Percentiles rank a stretch among this genome's conserved stretches.
These are phyloP conservation scores for Pontoporia blainvillei DNA, from an alignment of 2,113 vertebrate genomes.

Conservation along the genomic window DNA sequence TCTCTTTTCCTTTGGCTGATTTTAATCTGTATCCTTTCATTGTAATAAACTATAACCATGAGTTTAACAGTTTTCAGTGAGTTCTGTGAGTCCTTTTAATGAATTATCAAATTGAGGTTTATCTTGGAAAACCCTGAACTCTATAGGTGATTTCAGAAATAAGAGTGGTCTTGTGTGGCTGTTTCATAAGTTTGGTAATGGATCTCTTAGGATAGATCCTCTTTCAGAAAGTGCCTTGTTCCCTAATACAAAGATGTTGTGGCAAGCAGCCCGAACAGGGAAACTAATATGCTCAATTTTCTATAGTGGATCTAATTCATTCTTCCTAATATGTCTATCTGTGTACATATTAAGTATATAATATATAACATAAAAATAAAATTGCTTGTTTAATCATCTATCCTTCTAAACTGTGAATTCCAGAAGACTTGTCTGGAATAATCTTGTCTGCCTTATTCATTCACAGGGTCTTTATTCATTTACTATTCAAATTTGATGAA, in stretches of 20 bases:
- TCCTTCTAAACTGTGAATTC: background rate
- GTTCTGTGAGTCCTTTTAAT: background rate
- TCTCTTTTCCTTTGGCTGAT: background rate
- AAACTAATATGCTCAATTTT: background rate
- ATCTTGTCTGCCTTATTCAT: background rate
- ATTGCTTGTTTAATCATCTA: background rate
- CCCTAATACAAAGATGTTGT: background rate
- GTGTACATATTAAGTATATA: background rate
- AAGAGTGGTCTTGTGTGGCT: background rate
- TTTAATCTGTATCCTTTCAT: background rate
- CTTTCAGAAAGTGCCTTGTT: background rate
- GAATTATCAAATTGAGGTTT: background rate
- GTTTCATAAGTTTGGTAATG: background rate
- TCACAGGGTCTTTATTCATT: background rate
- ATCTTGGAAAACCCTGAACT: background rate
- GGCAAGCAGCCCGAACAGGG: background rate
- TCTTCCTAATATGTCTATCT: background rate
- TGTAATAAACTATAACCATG: background rate
- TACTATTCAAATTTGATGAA: background rate
- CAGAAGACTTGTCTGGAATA: background rate
- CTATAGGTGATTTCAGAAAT: background rate
- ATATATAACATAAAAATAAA: background rate
- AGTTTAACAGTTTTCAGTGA: background rate
- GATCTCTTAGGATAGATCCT: background rate
- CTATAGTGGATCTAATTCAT: background rate